Evolutionary conservation across 2,888 invertebrate genomes (phyloP), one percentile per base, ranked within the genome.

Genomic region (Aethes cnicana): DNA sequence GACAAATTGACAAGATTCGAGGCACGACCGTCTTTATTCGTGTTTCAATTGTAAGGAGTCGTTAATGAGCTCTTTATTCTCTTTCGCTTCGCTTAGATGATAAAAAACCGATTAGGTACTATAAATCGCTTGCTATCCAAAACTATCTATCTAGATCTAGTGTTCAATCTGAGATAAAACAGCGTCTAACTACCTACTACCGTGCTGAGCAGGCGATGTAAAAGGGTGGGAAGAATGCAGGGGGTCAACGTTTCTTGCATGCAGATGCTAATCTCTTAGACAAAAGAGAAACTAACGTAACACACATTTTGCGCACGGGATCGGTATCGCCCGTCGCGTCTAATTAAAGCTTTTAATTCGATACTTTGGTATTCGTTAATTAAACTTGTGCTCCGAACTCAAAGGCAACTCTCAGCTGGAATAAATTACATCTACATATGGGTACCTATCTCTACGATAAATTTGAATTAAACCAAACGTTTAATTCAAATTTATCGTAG

Each of bases 291-390:
- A 52, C 44, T 44, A 44, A 52, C 37, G 50, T 52, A 52, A 52
- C 44, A 50, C 33, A 49, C 36, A 44, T 50, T 50, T 35, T 42
- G 49, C 49, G 28, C 50, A 52, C 44, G 25, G 50, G 50, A 52
- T 52, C 50, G 37, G 50, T 52, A 52, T 52, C 43, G 36, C 20
- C 21, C 50, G 50, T 52, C 50, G 37, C 44, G 50, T 32, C 50
- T 52, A 52, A 52, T 52, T 52, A 52, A 52, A 37, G 44, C 43
- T 44, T 52, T 52, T 44, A 52, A 52, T 44, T 52, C 50, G 50
- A 44, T 44, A 52, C 44, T 32, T 39, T 23, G 30, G 44, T 39
- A 44, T 52, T 52, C 25, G 32, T 37, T 52, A 44, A 44, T 52
- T 44, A 52, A 52, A 52, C 23, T 32, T 52, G 25, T 28, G 16